These are phyloP conservation scores for Dascyllus trimaculatus DNA, from an alignment of 2,113 vertebrate species.

Conservation along the genomic window DNA sequence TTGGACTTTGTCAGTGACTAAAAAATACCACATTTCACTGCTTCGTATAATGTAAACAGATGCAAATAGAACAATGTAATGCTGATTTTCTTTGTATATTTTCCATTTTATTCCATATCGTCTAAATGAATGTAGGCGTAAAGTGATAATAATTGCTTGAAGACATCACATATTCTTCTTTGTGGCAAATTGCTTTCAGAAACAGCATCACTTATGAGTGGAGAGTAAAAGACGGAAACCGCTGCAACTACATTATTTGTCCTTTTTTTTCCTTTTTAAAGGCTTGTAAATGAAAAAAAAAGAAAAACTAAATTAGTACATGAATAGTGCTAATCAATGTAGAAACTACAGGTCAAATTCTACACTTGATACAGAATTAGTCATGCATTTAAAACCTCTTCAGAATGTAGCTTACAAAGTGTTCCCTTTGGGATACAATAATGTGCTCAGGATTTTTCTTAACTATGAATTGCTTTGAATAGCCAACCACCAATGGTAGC, in stretches of 20 bases:
- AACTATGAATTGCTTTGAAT: conserved; percentile 34
- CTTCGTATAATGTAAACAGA: background rate
- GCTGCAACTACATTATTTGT: conserved; percentile 9
- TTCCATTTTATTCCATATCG: background rate
- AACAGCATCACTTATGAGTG: background rate
- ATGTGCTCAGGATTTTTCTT: conserved; percentile 24
- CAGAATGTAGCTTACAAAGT: conserved; percentile 23
- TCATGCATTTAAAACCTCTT: conserved; percentile 22
- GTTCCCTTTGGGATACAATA: conserved; percentile 29
- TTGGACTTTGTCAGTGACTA: conserved; percentile 32
- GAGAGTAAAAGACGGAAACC: background rate
- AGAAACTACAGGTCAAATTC: conserved; percentile 46
- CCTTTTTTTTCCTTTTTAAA: conserved; percentile 6
- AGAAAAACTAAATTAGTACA: conserved; percentile 26
- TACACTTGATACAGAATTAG: conserved; percentile 30
- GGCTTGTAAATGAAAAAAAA: conserved; percentile 16
- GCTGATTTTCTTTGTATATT: background rate
- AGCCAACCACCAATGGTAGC: background rate
- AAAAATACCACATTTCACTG: conserved; percentile 18
- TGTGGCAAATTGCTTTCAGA: too few relatives aligned
- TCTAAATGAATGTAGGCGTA: background rate
- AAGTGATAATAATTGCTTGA: background rate
- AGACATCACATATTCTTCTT: too few relatives aligned
- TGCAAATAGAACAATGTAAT: conserved; percentile 3
- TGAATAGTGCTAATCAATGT: conserved; percentile 19